Conservation (phyloP, 2,888 invertebrate species). For the Oligia latruncula region DNA sequence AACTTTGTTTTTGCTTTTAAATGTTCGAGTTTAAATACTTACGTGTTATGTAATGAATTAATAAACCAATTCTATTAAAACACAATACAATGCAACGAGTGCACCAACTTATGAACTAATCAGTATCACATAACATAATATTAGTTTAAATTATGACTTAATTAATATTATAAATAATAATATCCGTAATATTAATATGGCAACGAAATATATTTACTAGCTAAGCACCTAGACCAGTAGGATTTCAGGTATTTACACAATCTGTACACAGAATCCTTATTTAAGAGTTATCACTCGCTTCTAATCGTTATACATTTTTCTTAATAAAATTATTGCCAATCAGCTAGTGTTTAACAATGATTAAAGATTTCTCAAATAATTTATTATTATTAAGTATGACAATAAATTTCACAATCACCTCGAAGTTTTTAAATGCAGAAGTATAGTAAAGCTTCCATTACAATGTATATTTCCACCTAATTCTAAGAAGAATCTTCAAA, state of each 20-base stretch:
- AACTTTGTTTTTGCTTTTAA: slow-evolving; percentile 45
- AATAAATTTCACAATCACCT: slow-evolving; percentile 74
- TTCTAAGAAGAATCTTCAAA: slow-evolving; percentile 75
- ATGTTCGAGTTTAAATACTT: slow-evolving; percentile 37
- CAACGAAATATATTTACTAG: slow-evolving; percentile 89
- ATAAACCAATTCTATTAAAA: slow-evolving; percentile 59
- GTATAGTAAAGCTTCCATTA: slow-evolving; percentile 77
- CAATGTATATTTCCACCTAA: slow-evolving; percentile 72
- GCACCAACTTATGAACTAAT: slow-evolving; percentile 78
- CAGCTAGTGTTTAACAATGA: slow-evolving; percentile 82
- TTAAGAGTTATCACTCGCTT: slow-evolving; percentile 69
- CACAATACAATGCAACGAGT: slow-evolving; percentile 56
- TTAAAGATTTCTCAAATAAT: slow-evolving; percentile 74
- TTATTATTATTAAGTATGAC: slow-evolving; percentile 71
- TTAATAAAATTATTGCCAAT: slow-evolving; percentile 87
- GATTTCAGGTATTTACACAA: slow-evolving; percentile 86
- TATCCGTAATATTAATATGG: slow-evolving; percentile 89
- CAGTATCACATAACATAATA: slow-evolving; percentile 88
- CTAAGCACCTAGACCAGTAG: slow-evolving; percentile 88
- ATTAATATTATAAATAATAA: slow-evolving; percentile 87
- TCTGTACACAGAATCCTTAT: slow-evolving; percentile 84
- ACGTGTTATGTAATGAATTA: slow-evolving; percentile 35
- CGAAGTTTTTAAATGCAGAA: slow-evolving; percentile 80
- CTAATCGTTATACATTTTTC: slow-evolving; percentile 82
- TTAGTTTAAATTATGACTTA: slow-evolving; percentile 87